These are phyloP conservation scores for Eidolon helvum DNA, from an alignment of 2,113 vertebrate genomes.

Conservation along the genomic window DNA sequence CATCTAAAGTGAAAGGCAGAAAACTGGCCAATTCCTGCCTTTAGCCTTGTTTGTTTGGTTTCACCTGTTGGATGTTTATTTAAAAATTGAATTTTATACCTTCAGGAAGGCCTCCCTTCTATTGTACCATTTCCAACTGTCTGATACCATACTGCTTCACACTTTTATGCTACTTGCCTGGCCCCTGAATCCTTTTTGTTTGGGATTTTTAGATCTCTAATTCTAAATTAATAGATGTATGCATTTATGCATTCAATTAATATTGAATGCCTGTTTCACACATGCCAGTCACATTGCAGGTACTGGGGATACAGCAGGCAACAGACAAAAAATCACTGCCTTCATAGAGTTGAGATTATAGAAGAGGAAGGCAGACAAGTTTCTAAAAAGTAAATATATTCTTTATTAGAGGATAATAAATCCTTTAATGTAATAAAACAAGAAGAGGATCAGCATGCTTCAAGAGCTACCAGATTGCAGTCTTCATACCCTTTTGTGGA, in stretches of 20 bases:
- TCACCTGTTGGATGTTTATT: neutral
- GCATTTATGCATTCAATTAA: neutral
- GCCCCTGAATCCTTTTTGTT: neutral
- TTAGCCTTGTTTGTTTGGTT: neutral
- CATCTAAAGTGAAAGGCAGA: conserved; percentile 32
- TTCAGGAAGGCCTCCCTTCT: neutral
- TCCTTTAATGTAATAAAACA: neutral
- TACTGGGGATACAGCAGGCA: neutral
- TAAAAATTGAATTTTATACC: neutral
- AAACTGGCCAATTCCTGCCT: neutral
- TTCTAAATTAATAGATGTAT: neutral
- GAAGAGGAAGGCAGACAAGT: neutral
- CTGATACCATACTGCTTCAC: neutral
- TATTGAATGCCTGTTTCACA: neutral
- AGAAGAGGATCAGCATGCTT: neutral
- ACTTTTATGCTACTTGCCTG: neutral
- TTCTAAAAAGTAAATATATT: neutral
- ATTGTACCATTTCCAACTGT: neutral
- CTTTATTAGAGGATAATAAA: neutral
- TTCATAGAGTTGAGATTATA: neutral
- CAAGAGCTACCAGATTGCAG: neutral
- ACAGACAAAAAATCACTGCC: neutral
- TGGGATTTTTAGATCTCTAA: neutral
- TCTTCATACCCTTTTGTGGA: neutral
- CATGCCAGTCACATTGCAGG: neutral